Evolutionary conservation across 2,797 vertebrate genomes (phyloP), one percentile per base, ranked within the genome.

Genomic region (Bradypus variegatus): DNA sequence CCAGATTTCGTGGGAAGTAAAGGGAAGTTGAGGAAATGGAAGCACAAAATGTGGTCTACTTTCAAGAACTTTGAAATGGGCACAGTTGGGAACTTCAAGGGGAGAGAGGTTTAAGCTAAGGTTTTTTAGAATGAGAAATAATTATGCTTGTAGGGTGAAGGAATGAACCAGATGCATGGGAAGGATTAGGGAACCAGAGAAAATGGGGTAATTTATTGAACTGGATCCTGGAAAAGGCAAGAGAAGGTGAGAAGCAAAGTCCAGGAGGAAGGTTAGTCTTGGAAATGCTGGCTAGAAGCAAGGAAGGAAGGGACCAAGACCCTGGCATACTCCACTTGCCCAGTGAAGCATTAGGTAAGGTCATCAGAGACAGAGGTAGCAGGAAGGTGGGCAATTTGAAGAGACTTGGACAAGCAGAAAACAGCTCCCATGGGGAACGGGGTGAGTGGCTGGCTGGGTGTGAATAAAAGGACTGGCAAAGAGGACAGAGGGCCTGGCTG

Each of bases 61-160:
- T 91, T 88, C 38, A 73, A 92, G 72, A 92, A n/a, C 8, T 86
- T 86, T 91, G 48, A 90, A 75, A 91, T 82, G 38, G 45, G 23
- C 16, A 73, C 58, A n/a, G 15, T 82, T 82, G 29, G 67, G 79
- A 41, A 27, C 45, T 85, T 36, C 58, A 48, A 31, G 38, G 55
- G n/a, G n/a, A 70, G n/a, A 76, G 58, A 84, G 33, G n/a, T 11
- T 62, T 3, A 60, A 67, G 33, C 25, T 14, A 83, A 75, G 55
- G 11, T n/a, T 92, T 91, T 90, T 80, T 81, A 73, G 33, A 83
- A 33, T 36, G 38, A 53, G 25, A 80, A 81, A 94, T 45, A 93
- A 91, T 69, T 83, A 53, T 78, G n/a, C 64, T 89, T 82, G n/a
- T 13, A 91, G 38, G 41, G 62, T 69, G 27, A 84, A 84, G 82